Conservation (phyloP, 2,888 invertebrate species). For the Tanaodytes sp. region DNA sequence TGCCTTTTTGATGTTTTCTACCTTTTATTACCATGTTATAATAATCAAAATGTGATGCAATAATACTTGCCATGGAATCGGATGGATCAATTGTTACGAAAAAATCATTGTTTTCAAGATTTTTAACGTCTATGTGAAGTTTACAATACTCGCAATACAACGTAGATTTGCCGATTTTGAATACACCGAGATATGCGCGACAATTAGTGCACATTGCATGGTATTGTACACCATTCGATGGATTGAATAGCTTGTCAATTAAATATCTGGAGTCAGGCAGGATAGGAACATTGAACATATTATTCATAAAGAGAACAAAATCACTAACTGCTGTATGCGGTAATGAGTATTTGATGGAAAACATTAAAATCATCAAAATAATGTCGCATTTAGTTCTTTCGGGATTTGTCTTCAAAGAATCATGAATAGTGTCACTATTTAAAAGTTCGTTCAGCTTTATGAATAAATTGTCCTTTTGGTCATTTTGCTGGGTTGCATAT, state of each 20-base stretch:
- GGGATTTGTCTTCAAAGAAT: too few species aligned
- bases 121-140: background rate
- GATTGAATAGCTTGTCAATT: background rate
- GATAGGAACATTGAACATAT: background rate
- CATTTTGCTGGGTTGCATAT: too few species aligned
- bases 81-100: constrained; percentile 11
- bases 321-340: background rate
- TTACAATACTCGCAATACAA: background rate
- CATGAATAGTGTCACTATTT: too few species aligned
- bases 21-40: constrained; percentile 3
- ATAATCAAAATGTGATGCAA: constrained; percentile 6
- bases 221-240: background rate
- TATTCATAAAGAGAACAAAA: background rate
- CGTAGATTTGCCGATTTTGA: background rate
- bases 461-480: too few species aligned
- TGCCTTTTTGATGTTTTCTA: background rate
- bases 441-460: too few species aligned
- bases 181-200: background rate
- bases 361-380: background rate
- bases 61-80: background rate
- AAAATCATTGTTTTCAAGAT: constrained; percentile 9
- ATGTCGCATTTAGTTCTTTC: too few species aligned
- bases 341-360: background rate
- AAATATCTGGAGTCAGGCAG: background rate
- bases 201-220: constrained; percentile 1